A percentile compares a stretch with the other conserved stretches of the same genome.
Evolutionary conservation across 2,888 invertebrate genomes (phyloP).

Genomic region (Iselma pallidipennis): DNA sequence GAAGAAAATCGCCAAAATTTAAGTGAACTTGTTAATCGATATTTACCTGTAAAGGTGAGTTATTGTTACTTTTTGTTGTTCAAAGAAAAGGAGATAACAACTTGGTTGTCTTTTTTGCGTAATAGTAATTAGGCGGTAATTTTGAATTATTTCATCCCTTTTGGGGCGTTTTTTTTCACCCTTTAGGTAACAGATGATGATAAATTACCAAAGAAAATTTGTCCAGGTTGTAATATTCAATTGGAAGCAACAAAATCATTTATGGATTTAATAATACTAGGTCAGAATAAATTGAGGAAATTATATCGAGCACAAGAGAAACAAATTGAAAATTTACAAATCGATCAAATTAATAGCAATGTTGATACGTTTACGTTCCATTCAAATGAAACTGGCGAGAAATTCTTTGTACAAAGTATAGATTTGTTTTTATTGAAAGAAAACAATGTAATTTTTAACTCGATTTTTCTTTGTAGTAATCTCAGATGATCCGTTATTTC

Average conservation of each 20-base stretch:
- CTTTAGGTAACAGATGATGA: conserved; percentile 71
- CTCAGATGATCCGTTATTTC: conserved; percentile 66
- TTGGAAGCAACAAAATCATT: conserved; percentile 75
- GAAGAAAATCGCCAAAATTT: conserved; percentile 65
- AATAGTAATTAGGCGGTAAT: conserved; percentile 27
- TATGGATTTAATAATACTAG: conserved; percentile 70
- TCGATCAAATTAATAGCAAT: conserved; percentile 35
- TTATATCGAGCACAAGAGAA: conserved; percentile 58
- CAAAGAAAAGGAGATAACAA: conserved; percentile 41
- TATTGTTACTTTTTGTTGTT: conserved; percentile 22
- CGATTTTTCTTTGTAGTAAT: conserved; percentile 57
- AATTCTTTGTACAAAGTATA: conserved; percentile 61
- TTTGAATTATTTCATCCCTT: conserved; percentile 12
- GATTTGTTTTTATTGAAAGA: not conserved
- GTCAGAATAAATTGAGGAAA: conserved; percentile 65
- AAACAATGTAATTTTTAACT: not conserved
- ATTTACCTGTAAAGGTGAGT: conserved; percentile 74
- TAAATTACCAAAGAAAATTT: conserved; percentile 71
- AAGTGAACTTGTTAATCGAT: conserved; percentile 69
- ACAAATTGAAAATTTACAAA: conserved; percentile 40
- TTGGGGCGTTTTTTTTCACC: no score
- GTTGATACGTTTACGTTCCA: conserved; percentile 52
- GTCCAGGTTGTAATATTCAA: conserved; percentile 77
- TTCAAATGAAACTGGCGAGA: conserved; percentile 52
- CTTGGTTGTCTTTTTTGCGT: conserved; percentile 36